These are phyloP conservation scores for Halcyon smyrnensis DNA, from an alignment of 2,797 vertebrate species.

Conservation along the genomic window DNA sequence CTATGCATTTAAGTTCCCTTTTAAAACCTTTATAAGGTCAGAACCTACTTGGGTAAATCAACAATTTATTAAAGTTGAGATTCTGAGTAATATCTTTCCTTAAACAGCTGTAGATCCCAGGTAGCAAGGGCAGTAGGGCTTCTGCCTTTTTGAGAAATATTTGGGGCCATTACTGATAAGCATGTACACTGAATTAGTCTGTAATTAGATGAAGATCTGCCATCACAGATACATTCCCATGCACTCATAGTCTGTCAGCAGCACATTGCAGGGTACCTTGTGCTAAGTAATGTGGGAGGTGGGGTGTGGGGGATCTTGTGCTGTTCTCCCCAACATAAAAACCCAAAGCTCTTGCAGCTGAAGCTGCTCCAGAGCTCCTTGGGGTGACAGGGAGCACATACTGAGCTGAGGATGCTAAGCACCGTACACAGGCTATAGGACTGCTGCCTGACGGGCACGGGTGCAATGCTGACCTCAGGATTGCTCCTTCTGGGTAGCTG, in stretches of 20 bases:
- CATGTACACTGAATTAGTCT: neutral
- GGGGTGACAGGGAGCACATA: neutral
- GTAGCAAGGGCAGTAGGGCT: neutral
- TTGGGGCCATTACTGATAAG: neutral
- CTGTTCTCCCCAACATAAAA: neutral
- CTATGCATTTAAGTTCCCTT: constrained; percentile 56
- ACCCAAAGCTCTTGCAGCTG: neutral
- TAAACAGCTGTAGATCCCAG: constrained; percentile 8
- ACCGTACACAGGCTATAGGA: rapidly evolving
- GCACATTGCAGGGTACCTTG: neutral
- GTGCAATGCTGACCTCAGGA: rapidly evolving
- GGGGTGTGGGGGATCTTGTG: rapidly evolving
- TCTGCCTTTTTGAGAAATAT: neutral
- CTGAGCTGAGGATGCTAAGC: neutral
- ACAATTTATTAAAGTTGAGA: constrained; percentile 49
- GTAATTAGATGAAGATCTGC: neutral
- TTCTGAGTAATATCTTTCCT: constrained; percentile 23
- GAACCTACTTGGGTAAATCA: constrained; percentile 46
- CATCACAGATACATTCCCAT: neutral
- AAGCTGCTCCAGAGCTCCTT: neutral
- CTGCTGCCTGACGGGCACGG: neutral
- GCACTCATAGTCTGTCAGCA: neutral
- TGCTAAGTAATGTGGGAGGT: neutral
- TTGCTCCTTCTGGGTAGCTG: neutral
- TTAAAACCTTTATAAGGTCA: constrained; percentile 66